Conservation (phyloP, 2,888 invertebrate genomes). For the Aproaerema taeniolella region DNA sequence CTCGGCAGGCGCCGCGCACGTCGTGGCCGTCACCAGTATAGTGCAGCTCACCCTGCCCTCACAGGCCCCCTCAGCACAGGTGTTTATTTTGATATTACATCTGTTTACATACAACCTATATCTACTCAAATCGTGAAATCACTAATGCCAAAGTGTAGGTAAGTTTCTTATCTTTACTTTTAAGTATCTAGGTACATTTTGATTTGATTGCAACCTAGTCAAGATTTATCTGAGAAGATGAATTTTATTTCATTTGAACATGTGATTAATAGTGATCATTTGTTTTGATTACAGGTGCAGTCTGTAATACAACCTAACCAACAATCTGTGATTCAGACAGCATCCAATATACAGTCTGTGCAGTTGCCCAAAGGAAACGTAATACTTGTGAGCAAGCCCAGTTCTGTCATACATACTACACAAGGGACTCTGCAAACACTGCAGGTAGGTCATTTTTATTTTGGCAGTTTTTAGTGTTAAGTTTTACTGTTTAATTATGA, state of each 20-base stretch:
- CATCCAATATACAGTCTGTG: slow-evolving; percentile 89
- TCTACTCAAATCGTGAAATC: no score
- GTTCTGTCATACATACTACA: slow-evolving; percentile 94
- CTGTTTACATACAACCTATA: slow-evolving; percentile 10
- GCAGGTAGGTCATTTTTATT: no score
- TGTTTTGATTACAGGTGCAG: slow-evolving; percentile 83
- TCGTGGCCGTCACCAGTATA: slow-evolving; percentile 83
- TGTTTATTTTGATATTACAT: slow-evolving; percentile 45
- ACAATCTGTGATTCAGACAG: slow-evolving; percentile 96
- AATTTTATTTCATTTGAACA: no score
- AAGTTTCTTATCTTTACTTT: not conserved
- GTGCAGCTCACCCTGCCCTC: slow-evolving; percentile 89
- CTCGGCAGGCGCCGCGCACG: slow-evolving; percentile 48
- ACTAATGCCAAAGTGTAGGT: no score
- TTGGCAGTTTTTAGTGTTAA: slow-evolving; percentile 2
- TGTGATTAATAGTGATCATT: no score
- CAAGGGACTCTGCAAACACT: slow-evolving; percentile 91
- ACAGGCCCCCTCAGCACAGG: slow-evolving; percentile 82
- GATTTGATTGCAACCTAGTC: not conserved
- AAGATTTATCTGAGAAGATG: no score
- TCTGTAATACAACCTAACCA: slow-evolving; percentile 97
- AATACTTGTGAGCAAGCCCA: slow-evolving; percentile 92
- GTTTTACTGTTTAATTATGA: not conserved
- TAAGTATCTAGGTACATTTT: not conserved
- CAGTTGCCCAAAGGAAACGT: slow-evolving; percentile 92